Percentiles rank a stretch among this genome's conserved stretches.
Evolutionary conservation across 1,140 invertebrate species (phyloP).

Genomic region (Spodoptera frugiperda): DNA sequence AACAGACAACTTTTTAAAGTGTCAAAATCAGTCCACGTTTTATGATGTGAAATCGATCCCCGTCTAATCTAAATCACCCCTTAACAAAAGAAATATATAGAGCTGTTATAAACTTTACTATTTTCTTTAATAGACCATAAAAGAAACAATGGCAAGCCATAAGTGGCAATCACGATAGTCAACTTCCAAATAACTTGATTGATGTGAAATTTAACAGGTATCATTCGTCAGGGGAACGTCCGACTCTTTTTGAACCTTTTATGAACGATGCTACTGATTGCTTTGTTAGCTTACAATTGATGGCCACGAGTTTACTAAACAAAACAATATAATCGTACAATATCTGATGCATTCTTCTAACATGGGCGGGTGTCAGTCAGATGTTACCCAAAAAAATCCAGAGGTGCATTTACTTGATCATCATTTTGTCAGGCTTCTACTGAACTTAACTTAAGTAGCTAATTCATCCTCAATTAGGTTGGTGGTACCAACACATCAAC

Average conservation of each 20-base stretch:
- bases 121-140: conserved; percentile 23
- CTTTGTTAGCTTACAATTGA: conserved; percentile 8
- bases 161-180: conserved; percentile 37
- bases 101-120: conserved; percentile 12
- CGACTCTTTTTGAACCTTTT: neutral
- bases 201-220: conserved; percentile 38
- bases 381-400: too few relatives aligned
- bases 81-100: conserved; percentile 16
- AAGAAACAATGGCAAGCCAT: conserved; percentile 34
- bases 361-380: too few relatives aligned
- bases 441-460: too few relatives aligned
- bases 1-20: too few relatives aligned
- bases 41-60: too few relatives aligned
- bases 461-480: conserved; percentile 14
- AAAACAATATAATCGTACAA: too few relatives aligned
- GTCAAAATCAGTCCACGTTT: too few relatives aligned
- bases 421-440: too few relatives aligned
- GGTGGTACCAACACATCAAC: conserved; percentile 13
- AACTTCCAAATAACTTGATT: conserved; percentile 28
- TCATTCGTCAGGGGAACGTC: conserved; percentile 5
- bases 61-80: neutral
- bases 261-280: neutral
- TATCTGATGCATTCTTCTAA: too few relatives aligned
- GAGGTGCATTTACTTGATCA: too few relatives aligned
- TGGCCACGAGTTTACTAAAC: neutral